These are phyloP conservation scores for Corydoras maculifer DNA, from an alignment of 2,113 vertebrate species.

Conservation along the genomic window DNA sequence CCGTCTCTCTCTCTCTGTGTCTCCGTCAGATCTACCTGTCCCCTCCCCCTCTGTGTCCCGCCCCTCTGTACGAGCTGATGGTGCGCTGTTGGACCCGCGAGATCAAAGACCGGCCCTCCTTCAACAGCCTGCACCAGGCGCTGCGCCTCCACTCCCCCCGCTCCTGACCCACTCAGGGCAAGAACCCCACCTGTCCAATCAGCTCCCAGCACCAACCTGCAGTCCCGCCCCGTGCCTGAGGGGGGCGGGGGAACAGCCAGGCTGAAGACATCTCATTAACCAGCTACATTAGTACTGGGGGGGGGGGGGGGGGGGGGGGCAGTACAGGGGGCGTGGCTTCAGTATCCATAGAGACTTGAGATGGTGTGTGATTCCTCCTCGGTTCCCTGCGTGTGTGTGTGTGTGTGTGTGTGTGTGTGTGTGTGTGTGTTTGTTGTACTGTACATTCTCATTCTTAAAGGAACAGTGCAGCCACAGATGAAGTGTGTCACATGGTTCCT, in stretches of 20 bases:
- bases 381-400: no score
- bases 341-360: constrained; percentile 37
- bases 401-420: neutral
- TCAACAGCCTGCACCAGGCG: constrained; percentile 69
- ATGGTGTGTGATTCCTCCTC: neutral
- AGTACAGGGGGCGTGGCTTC: constrained; percentile 8
- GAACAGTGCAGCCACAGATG: neutral
- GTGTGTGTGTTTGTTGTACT: constrained; percentile 9
- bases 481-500: neutral
- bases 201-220: neutral
- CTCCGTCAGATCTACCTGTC: constrained; percentile 68
- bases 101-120: constrained; percentile 68
- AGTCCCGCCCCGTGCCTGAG: neutral
- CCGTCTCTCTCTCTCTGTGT: constrained; percentile 1
- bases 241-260: neutral
- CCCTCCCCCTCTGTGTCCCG: constrained; percentile 69
- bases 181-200: no score
- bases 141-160: constrained; percentile 72
- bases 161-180: constrained; percentile 40
- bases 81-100: constrained; percentile 77
- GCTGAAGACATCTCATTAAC: neutral
- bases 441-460: constrained; percentile 8
- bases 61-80: constrained; percentile 75
- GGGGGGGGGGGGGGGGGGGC: neutral
- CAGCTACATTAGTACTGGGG: constrained; percentile 18